Base-by-base conservation (phyloP, 2,113 vertebrate species). In the Manacus vitellinus region DNA sequence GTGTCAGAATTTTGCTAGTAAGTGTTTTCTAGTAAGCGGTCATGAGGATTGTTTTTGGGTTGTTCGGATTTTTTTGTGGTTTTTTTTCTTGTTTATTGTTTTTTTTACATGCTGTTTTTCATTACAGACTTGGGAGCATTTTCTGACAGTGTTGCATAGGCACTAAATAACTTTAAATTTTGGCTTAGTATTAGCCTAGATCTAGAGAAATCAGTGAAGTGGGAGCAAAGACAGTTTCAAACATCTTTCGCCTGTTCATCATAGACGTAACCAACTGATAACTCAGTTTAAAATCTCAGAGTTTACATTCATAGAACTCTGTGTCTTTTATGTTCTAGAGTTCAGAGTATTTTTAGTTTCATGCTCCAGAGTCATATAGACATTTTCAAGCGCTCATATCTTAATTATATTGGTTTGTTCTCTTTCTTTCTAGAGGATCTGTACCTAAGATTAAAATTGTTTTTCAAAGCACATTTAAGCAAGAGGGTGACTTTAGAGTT, bases 401-500 rank as follows among this genome's bases (percentile, higher is more conserved):
- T 97, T 97, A 94, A 94, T 97, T 95, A 96, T 87, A 71, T n/a
- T 28, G 27, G 30, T 41, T 81, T 65, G 23, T 67, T 27, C 30
- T 44, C 4, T 70, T 94, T 82, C 91, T 49, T 89, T 91, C 65
- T 65, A 12, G 0, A 93, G 47, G 47, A 97, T 85, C 81, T 89
- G 62, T 89, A 71, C 58, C 75, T 77, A 81, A 67, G 72, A 95
- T 94, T 89, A 95, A 97, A 97, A 97, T 84, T 75, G 73, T 83
- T 95, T 52, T 97, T 97, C 86, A 96, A 97, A 97, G 94, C 51
- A 89, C 91, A 97, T 95, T 80, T 97, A 95, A 96, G 81, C 67
- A 97, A 96, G 93, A 97, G 97, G 95, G 96, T 98, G 97, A 97
- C 96, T 97, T 97, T 95, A n/a, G 21, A 88, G 94, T 97, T 98